Percentiles rank a stretch among this genome's conserved stretches.
phyloP scores from a whole-genome alignment of 2,113 vertebrate genomes.

The Pseudois nayaur region DNA sequence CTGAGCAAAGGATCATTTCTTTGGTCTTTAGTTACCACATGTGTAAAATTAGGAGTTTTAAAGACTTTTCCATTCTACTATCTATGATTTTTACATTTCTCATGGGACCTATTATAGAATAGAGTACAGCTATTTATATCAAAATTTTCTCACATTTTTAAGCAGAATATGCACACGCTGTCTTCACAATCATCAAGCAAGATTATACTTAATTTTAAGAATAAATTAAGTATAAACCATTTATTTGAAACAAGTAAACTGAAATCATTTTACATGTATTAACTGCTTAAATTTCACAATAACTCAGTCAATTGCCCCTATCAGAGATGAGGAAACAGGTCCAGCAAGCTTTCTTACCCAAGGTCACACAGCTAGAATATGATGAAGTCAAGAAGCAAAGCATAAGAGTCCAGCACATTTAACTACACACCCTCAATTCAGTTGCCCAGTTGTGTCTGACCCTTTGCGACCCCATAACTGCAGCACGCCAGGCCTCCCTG shows the following conservation, averaged over 20 bases:
- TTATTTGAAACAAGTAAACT: not conserved
- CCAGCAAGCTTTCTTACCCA: not conserved
- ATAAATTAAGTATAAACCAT: not conserved
- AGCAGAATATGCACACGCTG: not conserved
- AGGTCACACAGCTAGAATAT: not conserved
- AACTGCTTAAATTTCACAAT: not conserved
- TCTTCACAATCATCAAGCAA: not conserved
- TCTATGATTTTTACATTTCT: not conserved
- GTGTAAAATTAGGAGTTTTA: not conserved
- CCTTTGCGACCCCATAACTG: not conserved
- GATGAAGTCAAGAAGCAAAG: not conserved
- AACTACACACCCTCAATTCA: not conserved
- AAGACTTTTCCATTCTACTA: not conserved
- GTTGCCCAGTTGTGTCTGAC: fast-evolving
- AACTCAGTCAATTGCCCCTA: not conserved
- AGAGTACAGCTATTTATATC: not conserved
- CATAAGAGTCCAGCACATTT: not conserved
- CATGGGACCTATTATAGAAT: not conserved
- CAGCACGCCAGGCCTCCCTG: not conserved
- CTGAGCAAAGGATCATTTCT: not conserved
- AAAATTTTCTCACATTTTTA: not conserved
- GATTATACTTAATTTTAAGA: not conserved
- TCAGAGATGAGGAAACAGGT: not conserved
- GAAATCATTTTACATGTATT: not conserved
- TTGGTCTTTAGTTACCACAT: not conserved